phyloP scores from a whole-genome alignment of 2,888 invertebrate species.

The Tethea ocularis region DNA sequence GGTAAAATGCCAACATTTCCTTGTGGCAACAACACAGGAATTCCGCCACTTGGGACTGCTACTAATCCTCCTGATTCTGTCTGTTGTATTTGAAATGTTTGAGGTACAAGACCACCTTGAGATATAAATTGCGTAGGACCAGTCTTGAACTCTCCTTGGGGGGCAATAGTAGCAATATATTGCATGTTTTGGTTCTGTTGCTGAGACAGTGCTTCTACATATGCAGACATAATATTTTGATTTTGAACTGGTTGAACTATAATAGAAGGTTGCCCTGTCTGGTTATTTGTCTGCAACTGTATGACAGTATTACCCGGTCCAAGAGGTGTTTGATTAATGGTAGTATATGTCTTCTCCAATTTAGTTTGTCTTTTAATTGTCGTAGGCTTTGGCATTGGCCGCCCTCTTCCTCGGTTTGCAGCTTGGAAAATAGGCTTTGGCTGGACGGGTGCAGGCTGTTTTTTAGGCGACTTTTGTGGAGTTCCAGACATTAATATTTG shows the following conservation, averaged over 20 bases:
- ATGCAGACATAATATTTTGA: constrained; percentile 85
- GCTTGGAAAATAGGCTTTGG: constrained; percentile 80
- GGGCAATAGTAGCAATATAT: constrained; percentile 88
- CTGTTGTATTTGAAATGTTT: constrained; percentile 85
- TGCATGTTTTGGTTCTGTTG: constrained; percentile 89
- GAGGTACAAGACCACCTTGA: constrained; percentile 81
- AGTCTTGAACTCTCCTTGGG: constrained; percentile 84
- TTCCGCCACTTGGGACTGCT: constrained; percentile 83
- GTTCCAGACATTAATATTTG: constrained; percentile 72
- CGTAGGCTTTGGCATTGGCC: constrained; percentile 75
- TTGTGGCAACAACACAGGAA: constrained; percentile 82
- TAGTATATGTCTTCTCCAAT: constrained; percentile 75
- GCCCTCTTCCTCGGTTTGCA: constrained; percentile 69
- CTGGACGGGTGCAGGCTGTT: constrained; percentile 73
- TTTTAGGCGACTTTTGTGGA: constrained; percentile 77
- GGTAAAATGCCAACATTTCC: constrained; percentile 81
- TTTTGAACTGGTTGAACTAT: constrained; percentile 87
- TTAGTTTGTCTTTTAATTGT: constrained; percentile 78
- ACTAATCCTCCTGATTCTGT: constrained; percentile 85
- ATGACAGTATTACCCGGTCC: constrained; percentile 81
- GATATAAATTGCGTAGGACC: constrained; percentile 82
- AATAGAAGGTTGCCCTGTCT: constrained; percentile 85
- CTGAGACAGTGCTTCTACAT: constrained; percentile 88
- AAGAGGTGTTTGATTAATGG: constrained; percentile 74
- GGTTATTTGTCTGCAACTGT: constrained; percentile 82